Evolutionary conservation across 2,888 invertebrate genomes (phyloP).

Genomic region (Meliscaeva auricollis): DNA sequence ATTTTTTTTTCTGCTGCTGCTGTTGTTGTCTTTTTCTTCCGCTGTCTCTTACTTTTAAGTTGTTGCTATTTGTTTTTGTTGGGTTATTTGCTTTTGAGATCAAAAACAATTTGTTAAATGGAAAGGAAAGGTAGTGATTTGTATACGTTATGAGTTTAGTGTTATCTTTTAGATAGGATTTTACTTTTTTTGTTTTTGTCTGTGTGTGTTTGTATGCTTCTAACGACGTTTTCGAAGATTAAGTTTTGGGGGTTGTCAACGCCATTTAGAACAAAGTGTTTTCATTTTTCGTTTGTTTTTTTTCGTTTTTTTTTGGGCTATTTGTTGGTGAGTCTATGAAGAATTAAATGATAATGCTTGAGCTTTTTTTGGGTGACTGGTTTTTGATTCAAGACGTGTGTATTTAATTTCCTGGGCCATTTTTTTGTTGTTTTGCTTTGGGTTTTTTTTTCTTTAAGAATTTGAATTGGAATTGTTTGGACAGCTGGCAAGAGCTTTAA

Average conservation of each 20-base stretch:
- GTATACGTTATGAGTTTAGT: slow-evolving; percentile 53
- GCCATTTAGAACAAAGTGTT: slow-evolving; percentile 33
- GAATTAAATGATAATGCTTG: slow-evolving; percentile 19
- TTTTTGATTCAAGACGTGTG: slow-evolving; percentile 24
- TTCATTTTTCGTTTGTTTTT: slow-evolving; percentile 20
- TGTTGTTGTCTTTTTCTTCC: slow-evolving; percentile 3
- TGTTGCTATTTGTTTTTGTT: slow-evolving; percentile 17
- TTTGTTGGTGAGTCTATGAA: slow-evolving; percentile 22
- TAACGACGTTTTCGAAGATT: slow-evolving; percentile 32
- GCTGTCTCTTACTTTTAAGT: slow-evolving; percentile 17
- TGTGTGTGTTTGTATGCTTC: not conserved
- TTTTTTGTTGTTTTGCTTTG: not conserved
- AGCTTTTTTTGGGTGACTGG: slow-evolving; percentile 17
- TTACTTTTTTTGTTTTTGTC: not conserved
- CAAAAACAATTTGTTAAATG: slow-evolving; percentile 62
- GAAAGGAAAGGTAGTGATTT: slow-evolving; percentile 61
- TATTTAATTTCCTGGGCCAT: slow-evolving; percentile 8
- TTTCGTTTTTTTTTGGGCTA: not conserved
- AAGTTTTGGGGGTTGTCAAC: slow-evolving; percentile 33
- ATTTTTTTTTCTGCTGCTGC: slow-evolving; percentile 22
- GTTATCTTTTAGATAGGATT: slow-evolving; percentile 14
- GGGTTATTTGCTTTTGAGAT: slow-evolving; percentile 33
- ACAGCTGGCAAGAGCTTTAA: too few relatives aligned
- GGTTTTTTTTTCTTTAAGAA: not conserved
- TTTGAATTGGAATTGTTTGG: not conserved